Evolutionary conservation across 2,113 vertebrate genomes (phyloP).

Genomic region (Lasiurus borealis): DNA sequence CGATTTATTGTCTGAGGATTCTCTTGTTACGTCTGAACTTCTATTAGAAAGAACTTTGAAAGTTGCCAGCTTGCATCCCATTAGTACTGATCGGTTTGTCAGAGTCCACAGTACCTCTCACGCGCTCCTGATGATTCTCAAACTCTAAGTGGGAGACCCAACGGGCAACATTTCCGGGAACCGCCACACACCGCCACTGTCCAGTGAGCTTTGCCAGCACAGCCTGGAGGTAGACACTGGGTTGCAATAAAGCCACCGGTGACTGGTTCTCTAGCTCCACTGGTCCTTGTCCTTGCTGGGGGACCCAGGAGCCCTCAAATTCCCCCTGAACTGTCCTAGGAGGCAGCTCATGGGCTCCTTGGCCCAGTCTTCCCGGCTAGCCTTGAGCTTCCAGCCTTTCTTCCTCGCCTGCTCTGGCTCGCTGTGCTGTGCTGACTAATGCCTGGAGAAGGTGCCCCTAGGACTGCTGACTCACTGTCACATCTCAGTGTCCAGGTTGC

Average conservation of each 20-base stretch:
- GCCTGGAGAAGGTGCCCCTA: background rate
- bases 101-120: background rate
- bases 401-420: background rate
- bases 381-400: background rate
- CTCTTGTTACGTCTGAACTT: background rate
- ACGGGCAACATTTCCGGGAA: background rate
- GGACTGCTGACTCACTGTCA: background rate
- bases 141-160: background rate
- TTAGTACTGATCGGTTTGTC: background rate
- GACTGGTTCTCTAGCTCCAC: background rate
- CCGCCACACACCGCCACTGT: background rate
- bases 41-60: background rate
- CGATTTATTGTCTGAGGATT: background rate
- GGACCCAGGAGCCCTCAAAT: fast-evolving
- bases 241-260: background rate
- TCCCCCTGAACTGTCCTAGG: background rate
- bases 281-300: background rate
- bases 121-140: background rate
- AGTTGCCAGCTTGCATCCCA: background rate
- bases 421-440: background rate
- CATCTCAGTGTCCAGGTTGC: background rate
- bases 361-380: background rate
- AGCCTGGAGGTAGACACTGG: background rate
- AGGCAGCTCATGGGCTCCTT: background rate
- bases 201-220: background rate